phyloP scores from a whole-genome alignment of 2,113 vertebrate species.

The Oxygymnocypris stewartii region DNA sequence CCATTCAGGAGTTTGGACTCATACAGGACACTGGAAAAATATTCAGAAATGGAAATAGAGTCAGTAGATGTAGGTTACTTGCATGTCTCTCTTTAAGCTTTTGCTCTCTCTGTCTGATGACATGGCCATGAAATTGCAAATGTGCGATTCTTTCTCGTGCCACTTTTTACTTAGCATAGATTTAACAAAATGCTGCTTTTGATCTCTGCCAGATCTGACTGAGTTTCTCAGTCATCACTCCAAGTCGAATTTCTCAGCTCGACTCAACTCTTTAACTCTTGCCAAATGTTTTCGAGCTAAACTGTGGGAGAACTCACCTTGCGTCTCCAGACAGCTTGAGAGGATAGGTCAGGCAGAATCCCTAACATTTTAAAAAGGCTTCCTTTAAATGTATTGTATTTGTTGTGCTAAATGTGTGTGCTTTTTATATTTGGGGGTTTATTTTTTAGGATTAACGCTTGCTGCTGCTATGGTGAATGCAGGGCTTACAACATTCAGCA shows the following conservation, averaged over 20 bases:
- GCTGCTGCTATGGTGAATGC: slow-evolving; percentile 94
- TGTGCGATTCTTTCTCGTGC: not conserved
- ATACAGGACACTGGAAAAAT: slow-evolving; percentile 92
- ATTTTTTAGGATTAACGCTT: slow-evolving; percentile 82
- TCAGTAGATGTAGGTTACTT: slow-evolving; percentile 86
- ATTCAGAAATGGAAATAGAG: slow-evolving; percentile 89
- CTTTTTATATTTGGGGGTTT: not conserved
- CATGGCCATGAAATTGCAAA: not conserved
- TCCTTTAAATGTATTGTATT: not conserved
- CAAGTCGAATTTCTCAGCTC: slow-evolving; percentile 78
- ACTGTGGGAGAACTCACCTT: slow-evolving; percentile 94
- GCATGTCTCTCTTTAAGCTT: not conserved
- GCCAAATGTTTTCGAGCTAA: slow-evolving; percentile 93
- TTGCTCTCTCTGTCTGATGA: slow-evolving; percentile 19
- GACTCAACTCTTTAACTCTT: slow-evolving; percentile 87
- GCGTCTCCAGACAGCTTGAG: slow-evolving; percentile 92
- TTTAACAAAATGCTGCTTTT: slow-evolving; percentile 17
- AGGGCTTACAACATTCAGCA: slow-evolving; percentile 91
- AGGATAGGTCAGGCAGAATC: slow-evolving; percentile 84
- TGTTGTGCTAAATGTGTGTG: not conserved
- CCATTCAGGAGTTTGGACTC: slow-evolving; percentile 93
- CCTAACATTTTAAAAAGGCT: not conserved
- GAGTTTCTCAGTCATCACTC: slow-evolving; percentile 84
- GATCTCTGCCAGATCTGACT: slow-evolving; percentile 79
- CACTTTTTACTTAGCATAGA: not conserved